These are phyloP conservation scores for Tangara arthus DNA, from an alignment of 2,797 vertebrate species.

Conservation along the genomic window DNA sequence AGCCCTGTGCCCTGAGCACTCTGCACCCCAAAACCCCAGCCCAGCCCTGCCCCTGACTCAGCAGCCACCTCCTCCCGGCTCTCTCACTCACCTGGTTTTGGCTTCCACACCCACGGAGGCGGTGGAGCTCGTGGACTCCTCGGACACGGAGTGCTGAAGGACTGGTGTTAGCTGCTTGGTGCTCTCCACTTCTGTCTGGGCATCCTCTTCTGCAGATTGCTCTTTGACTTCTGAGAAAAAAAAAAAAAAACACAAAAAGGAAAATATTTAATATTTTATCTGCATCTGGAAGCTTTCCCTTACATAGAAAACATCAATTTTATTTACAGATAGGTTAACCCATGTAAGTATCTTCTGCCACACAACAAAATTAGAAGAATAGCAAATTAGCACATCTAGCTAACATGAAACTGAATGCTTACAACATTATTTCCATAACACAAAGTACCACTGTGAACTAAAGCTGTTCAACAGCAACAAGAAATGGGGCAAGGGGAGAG, in stretches of 20 bases:
- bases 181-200: conserved; percentile 68
- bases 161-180: conserved; percentile 76
- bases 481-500: background rate
- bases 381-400: background rate
- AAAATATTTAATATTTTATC: background rate
- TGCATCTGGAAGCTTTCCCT: background rate
- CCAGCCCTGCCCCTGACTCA: background rate
- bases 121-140: conserved; percentile 82
- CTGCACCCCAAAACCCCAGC: background rate
- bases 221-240: conserved; percentile 83
- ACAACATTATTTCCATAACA: background rate
- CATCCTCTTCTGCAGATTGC: conserved; percentile 80
- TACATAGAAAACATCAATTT: background rate
- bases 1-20: background rate
- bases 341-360: background rate
- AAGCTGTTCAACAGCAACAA: background rate
- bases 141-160: conserved; percentile 80
- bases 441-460: background rate
- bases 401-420: background rate
- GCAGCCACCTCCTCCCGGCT: background rate
- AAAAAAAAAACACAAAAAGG: background rate
- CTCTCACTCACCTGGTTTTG: conserved; percentile 89
- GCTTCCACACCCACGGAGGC: conserved; percentile 85
- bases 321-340: background rate
- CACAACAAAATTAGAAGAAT: background rate